A percentile compares a stretch with the other conserved stretches of the same genome.
Evolutionary conservation across 1,140 invertebrate genomes (phyloP).

Genomic region (Drosophila sproati): DNA sequence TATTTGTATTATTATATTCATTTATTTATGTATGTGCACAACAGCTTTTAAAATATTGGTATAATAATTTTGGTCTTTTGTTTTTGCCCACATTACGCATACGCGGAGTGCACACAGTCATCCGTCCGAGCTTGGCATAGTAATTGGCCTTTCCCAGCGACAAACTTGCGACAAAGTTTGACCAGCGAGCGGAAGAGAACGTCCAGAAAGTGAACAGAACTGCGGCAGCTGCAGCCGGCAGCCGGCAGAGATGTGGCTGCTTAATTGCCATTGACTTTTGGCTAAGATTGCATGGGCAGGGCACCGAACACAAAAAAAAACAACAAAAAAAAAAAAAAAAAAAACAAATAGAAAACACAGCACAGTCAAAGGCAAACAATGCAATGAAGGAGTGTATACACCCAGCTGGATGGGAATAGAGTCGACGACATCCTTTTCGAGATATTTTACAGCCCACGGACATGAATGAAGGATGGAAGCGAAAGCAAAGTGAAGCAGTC

Average conservation of each 20-base stretch:
- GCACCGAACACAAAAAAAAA: constrained; percentile 42
- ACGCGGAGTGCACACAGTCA: constrained; percentile 7
- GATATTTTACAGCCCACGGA: constrained; percentile 66
- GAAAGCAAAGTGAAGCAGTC: constrained; percentile 41
- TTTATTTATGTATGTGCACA: constrained; percentile 4
- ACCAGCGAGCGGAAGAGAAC: constrained; percentile 20
- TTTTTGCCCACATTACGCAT: constrained; percentile 40
- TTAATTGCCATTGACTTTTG: constrained; percentile 77
- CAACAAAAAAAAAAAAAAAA: constrained; percentile 39
- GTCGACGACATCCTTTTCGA: constrained; percentile 66
- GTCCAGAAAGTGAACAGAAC: constrained; percentile 37
- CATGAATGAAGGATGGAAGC: constrained; percentile 61
- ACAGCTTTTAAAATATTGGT: constrained; percentile 24
- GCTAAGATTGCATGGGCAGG: constrained; percentile 57
- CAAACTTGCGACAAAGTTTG: constrained; percentile 17
- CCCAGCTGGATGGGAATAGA: not conserved
- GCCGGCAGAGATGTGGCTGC: constrained; percentile 45
- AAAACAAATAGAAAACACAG: constrained; percentile 35
- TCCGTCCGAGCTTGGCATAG: not conserved
- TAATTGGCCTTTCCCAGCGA: constrained; percentile 28
- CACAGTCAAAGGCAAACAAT: constrained; percentile 70
- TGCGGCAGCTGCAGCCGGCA: constrained; percentile 45
- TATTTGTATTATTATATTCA: not conserved
- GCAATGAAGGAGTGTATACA: constrained; percentile 5
- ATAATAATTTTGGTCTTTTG: constrained; percentile 24